Base-by-base conservation (phyloP, 2,888 invertebrate species). In the Agrotis clavis region DNA sequence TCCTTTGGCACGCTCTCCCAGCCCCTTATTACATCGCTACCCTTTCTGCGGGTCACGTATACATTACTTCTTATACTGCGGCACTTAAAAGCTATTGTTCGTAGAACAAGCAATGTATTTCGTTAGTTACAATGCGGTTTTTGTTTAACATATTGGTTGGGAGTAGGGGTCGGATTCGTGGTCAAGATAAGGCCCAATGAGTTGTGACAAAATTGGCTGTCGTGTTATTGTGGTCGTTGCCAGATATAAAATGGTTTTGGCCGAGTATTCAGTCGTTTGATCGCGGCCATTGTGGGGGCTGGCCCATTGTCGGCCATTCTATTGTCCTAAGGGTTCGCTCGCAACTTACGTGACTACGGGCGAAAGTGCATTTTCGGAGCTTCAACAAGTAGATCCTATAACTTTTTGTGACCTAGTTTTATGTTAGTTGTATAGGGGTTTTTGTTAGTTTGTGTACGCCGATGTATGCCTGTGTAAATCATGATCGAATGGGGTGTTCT, bases 191-290 rank as follows among this genome's bases (percentile, higher is more conserved):
- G 91, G 80, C 87, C 80, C 90, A 92, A 90, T 92, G 91, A 92
- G 92, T 92, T 92, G 91, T 90, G 92, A 90, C 90, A 88, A 91
- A 92, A 92, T 92, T 92, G 92, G 90, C 88, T 89, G 91, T 90
- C 89, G 86, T 87, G 88, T 92, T 92, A 92, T 92, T 90, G 90
- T 90, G 84, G 79, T 76, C 82, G 87, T 87, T 88, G 87, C 81
- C 79, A 86, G 87, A 87, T 88, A 89, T 89, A 88, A 88, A 90
- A 86, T 83, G 88, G 79, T 88, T 88, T 86, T 83, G 87, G 86
- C 78, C 74, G 82, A 77, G 71, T 74, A 76, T 79, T 75, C 74
- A 74, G 70, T 73, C 57, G 78, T 81, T 79, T 73, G 77, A 75
- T 61, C 61, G 84, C 19, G 59, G 69, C 69, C 59, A 84, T 83